Evolutionary conservation across 2,888 invertebrate genomes (phyloP), one percentile per base, ranked within the genome.

Genomic region (Orchesella flavescens): DNA sequence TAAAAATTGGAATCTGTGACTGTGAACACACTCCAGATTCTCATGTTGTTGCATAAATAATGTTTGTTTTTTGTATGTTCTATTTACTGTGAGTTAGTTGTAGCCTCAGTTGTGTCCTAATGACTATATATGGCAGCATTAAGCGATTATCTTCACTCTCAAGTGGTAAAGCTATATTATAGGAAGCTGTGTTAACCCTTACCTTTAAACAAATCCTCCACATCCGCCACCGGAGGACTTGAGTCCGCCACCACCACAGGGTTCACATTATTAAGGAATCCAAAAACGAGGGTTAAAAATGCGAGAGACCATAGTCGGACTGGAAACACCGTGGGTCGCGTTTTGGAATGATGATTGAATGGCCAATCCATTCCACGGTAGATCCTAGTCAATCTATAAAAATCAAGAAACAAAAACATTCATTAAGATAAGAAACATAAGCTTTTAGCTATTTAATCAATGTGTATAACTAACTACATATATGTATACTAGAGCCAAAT

Each of bases 181-280:
- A 34, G 2, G 7, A 34, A 34, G 34, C 34, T 34, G 34, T 4
- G n/a, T n/a, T n/a, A 34, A 34, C 2, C n/a, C 85, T 83, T 86
- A 88, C 88, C 88, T 88, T 88, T 88, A 83, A 88, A 88, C 55
- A 88, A 83, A 80, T 88, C 88, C 85, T 88, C 88, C 44, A 88
- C 88, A 85, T 88, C 88, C 44, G 87, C 88, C 21, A 88, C 88
- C 12, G 88, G 88, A 83, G 88, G 88, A 83, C 88, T 88, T 53
- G 88, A 88, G 69, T 88, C 88, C 15, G 87, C 88, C 43, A 7
- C 77, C 84, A 81, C 88, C 61, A 71, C 79, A 13, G 76, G 81
- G 49, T 73, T 63, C 44, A 81, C 71, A 49, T n/a, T 49, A 71
- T n/a, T 49, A 71, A 86, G 86, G 76, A 86, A 86, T 82, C 86